Evolutionary conservation across 2,113 vertebrate species (phyloP), one percentile per base, ranked within the genome.

Genomic region (Spea multiplicata): DNA sequence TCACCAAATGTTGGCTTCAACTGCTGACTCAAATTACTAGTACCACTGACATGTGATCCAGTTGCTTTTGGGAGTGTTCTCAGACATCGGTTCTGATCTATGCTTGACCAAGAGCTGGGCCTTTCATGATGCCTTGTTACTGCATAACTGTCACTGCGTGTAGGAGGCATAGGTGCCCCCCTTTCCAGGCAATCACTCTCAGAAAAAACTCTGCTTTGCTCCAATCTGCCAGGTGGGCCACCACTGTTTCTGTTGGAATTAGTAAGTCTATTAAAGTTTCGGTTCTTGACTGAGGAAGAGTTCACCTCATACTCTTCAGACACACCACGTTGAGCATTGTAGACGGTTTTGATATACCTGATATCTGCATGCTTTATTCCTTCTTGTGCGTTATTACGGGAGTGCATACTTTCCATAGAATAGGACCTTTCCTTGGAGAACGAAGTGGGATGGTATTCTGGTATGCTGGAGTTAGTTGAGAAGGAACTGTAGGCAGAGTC

Each of bases 401-500:
- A 87, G 55, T 87, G 86, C 68, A 89, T 66, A 4, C 87, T 87
- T 53, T 97, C 96, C 81, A 88, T 74, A 3, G 93, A 96, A 71
- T 89, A 94, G 10, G 93, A 94, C 14, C 83, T 90, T 81, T 98
- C 97, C 48, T 93, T 91, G 84, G 86, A 76, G 7, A 88, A 84
- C 0, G 88, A 82, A 0, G 93, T 52, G 1, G 85, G 80, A 0
- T 94, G 91, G 74, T 95, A 98, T 81, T 99, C 97, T 0, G 96
- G 94, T 78, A 95, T 93, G 83, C 97, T 98, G 9, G 95, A 97
- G 80, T 93, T 97, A 82, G 96, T 97, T 78, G 97, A 99, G 86
- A 97, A 98, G 74, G 97, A 99, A 82, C 95, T 97, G 82, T 98
- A 98, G 2, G 97, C 96, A 0, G 97, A 99, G 87, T 99, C 97